Conservation (phyloP, 2,113 vertebrate genomes). For the Ramphastos sulfuratus region DNA sequence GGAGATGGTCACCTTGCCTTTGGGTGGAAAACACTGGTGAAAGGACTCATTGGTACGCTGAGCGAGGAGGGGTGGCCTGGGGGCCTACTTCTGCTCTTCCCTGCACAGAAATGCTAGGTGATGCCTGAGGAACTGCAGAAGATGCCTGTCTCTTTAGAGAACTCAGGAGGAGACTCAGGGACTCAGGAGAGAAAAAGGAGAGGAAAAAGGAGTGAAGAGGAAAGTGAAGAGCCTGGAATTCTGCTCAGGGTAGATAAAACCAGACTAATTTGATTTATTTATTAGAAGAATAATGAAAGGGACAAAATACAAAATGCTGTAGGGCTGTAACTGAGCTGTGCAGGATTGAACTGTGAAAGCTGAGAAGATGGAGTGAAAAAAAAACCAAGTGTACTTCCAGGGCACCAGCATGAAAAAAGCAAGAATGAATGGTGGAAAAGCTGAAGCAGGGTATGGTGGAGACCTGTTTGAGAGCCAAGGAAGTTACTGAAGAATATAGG, state of each 20-base stretch:
- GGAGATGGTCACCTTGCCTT: background rate
- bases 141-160: background rate
- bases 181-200: background rate
- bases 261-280: background rate
- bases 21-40: background rate
- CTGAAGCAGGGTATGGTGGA: background rate
- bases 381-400: background rate
- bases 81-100: background rate
- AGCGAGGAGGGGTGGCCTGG: background rate
- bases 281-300: background rate
- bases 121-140: background rate
- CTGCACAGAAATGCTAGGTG: background rate
- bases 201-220: background rate
- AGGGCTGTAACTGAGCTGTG: background rate
- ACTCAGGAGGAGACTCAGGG: background rate
- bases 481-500: background rate
- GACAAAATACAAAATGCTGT: background rate
- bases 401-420: background rate
- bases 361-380: slow-evolving; percentile 52
- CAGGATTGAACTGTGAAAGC: background rate
- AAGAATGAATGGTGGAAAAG: background rate
- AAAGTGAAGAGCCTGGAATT: background rate
- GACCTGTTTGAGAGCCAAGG: background rate
- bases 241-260: background rate
- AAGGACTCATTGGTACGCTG: background rate